Evolutionary conservation across 1,140 invertebrate species (phyloP).

Genomic region (Lutraria rhynchaena): DNA sequence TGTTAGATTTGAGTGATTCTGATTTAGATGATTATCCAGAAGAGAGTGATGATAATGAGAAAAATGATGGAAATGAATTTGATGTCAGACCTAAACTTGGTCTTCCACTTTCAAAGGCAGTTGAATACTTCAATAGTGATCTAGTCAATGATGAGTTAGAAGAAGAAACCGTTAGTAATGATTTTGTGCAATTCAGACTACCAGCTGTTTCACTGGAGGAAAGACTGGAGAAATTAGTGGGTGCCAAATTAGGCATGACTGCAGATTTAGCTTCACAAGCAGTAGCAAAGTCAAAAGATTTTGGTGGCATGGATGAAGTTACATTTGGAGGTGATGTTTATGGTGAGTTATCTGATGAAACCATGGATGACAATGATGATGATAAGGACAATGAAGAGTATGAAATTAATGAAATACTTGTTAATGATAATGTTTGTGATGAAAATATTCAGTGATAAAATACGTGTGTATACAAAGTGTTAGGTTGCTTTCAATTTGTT

Average conservation of each 20-base stretch:
- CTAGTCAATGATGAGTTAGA: background rate
- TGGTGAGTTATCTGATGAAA: constrained; percentile 41
- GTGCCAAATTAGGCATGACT: constrained; percentile 20
- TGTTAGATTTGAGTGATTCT: constrained; percentile 43
- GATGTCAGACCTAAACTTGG: background rate
- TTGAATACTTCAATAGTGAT: background rate
- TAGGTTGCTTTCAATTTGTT: too few species aligned
- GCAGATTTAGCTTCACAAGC: constrained; percentile 35
- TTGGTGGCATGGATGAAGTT: constrained; percentile 22
- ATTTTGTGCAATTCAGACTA: constrained; percentile 20
- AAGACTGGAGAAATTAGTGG: constrained; percentile 23
- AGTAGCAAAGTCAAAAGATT: constrained; percentile 24
- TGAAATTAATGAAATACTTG: background rate
- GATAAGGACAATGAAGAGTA: background rate
- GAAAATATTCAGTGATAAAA: too few species aligned
- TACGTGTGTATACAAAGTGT: too few species aligned
- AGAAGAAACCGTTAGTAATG: background rate
- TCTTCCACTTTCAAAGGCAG: background rate
- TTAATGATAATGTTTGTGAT: too few species aligned
- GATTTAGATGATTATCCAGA: constrained; percentile 46
- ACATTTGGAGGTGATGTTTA: constrained; percentile 55
- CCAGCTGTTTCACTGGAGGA: constrained; percentile 38
- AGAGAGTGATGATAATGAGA: background rate
- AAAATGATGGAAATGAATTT: constrained; percentile 9
- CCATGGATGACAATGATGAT: constrained; percentile 11